These are phyloP conservation scores for Pachliopta kotzebuea DNA, from an alignment of 2,888 invertebrate species.

Conservation along the genomic window DNA sequence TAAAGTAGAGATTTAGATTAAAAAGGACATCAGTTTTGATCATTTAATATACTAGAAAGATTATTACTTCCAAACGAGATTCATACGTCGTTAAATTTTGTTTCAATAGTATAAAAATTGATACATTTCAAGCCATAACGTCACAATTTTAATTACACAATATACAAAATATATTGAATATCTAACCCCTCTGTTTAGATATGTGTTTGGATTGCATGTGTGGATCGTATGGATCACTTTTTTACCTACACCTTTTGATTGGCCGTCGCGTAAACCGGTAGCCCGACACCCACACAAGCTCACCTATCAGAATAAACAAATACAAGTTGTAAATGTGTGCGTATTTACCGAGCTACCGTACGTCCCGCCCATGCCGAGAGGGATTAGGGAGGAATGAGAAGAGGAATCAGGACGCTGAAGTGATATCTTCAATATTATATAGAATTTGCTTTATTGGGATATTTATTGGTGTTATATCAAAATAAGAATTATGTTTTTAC, in stretches of 20 bases:
- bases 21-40: no score
- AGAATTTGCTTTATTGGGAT: no score
- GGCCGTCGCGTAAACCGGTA: slow-evolving; percentile 78
- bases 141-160: background rate
- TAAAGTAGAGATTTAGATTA: background rate
- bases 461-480: no score
- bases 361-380: slow-evolving; percentile 54
- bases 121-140: background rate
- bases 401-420: slow-evolving; percentile 13
- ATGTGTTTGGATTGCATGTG: background rate
- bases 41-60: no score
- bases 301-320: slow-evolving; percentile 38
- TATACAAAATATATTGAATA: background rate
- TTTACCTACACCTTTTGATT: slow-evolving; percentile 59
- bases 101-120: background rate
- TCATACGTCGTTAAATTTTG: background rate
- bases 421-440: slow-evolving; percentile 5
- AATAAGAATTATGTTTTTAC: no score
- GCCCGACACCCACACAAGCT: slow-evolving; percentile 47
- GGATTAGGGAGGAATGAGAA: slow-evolving; percentile 35
- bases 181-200: background rate
- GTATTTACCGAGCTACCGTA: slow-evolving; percentile 53
- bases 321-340: slow-evolving; percentile 41
- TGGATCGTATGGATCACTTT: slow-evolving; percentile 26
- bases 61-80: no score